These are phyloP conservation scores for Neomonachus schauinslandi DNA, from an alignment of 2,113 vertebrate genomes.

Conservation along the genomic window DNA sequence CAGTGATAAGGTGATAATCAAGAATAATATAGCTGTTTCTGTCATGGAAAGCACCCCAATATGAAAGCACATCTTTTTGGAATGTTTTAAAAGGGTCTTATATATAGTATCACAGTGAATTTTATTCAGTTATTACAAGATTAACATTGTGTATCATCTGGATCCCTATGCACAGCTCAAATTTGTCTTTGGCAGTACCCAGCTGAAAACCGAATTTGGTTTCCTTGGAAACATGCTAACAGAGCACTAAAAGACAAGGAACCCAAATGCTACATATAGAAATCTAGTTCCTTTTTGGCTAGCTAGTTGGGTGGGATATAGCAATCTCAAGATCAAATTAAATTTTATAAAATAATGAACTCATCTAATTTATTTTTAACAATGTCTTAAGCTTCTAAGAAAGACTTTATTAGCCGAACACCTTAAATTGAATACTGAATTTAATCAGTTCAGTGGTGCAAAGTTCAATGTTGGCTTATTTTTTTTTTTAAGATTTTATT, in stretches of 20 bases:
- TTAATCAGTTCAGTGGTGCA: slow-evolving; percentile 16
- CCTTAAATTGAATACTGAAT: not conserved
- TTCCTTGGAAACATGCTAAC: slow-evolving; percentile 14
- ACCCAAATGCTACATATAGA: not conserved
- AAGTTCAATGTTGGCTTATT: not conserved
- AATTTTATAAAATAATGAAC: slow-evolving; percentile 45
- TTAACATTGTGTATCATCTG: not conserved
- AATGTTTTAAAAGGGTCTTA: not conserved
- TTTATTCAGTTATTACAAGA: not conserved
- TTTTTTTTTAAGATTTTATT: not conserved
- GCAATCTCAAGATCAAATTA: not conserved
- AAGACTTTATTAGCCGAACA: not conserved
- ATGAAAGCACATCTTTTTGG: not conserved
- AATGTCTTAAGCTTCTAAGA: not conserved
- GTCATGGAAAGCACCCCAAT: not conserved
- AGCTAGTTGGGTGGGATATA: not conserved
- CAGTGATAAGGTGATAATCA: not conserved
- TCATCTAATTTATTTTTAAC: slow-evolving; percentile 18
- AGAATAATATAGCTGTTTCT: not conserved
- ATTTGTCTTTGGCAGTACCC: not conserved
- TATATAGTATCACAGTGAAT: not conserved
- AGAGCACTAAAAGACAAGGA: slow-evolving; percentile 2
- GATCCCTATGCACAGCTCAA: not conserved
- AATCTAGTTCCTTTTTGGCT: not conserved
- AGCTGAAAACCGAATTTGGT: not conserved